phyloP scores from a whole-genome alignment of 1,140 invertebrate genomes.

The Macrosteles quadrilineatus region DNA sequence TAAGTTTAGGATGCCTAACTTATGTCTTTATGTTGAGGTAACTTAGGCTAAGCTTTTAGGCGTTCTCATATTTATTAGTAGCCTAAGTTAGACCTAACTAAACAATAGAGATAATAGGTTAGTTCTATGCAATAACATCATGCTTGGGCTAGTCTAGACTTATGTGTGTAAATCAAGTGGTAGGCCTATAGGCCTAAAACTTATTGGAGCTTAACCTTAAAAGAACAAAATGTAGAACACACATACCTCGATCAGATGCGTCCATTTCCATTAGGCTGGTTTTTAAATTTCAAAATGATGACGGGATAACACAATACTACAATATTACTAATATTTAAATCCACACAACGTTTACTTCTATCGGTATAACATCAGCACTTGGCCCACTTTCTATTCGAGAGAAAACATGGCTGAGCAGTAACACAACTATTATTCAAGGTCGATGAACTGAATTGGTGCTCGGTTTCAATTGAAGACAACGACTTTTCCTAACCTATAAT shows the following conservation, averaged over 20 bases:
- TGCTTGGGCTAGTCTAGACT: too few relatives aligned
- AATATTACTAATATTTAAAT: neutral
- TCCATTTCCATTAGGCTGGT: constrained; percentile 13
- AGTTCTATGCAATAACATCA: neutral
- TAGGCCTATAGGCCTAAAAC: neutral
- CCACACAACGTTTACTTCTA: constrained; percentile 9
- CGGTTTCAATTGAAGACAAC: too few relatives aligned
- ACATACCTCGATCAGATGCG: constrained; percentile 25
- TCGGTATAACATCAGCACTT: constrained; percentile 21
- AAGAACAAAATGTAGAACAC: neutral
- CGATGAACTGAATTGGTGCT: too few relatives aligned
- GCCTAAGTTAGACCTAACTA: neutral
- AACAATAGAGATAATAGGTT: neutral
- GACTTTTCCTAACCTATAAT: too few relatives aligned
- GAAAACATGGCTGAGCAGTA: constrained; percentile 29
- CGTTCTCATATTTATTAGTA: too few relatives aligned
- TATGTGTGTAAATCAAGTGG: neutral
- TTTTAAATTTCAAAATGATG: neutral
- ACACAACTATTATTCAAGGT: constrained; percentile 24
- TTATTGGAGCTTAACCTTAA: neutral
- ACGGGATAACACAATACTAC: neutral
- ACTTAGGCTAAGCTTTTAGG: too few relatives aligned
- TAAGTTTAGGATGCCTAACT: too few relatives aligned
- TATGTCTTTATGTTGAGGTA: too few relatives aligned
- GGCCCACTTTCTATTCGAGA: constrained; percentile 33